A percentile compares a stretch with the other conserved stretches of the same genome.
Conservation (phyloP, 2,888 invertebrate species). For the Aphrophora alni region DNA sequence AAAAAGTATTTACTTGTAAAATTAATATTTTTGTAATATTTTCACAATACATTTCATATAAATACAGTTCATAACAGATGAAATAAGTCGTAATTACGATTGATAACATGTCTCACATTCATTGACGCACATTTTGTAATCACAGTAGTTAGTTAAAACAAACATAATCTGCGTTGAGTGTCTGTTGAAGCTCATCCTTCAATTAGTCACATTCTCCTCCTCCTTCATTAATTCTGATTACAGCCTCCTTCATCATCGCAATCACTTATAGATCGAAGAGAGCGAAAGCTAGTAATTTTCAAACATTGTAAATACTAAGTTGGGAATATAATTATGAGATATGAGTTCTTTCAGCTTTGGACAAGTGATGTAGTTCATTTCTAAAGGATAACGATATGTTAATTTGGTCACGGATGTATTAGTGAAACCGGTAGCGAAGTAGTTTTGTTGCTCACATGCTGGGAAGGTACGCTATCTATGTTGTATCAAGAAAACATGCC, state of each 20-base stretch:
- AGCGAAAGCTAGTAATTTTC: not conserved
- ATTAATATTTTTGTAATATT: too few relatives aligned
- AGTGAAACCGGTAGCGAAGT: too few relatives aligned
- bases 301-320: not conserved
- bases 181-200: not conserved
- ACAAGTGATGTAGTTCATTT: not conserved
- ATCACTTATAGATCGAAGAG: not conserved
- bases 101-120: not conserved
- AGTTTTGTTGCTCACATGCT: not conserved
- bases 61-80: too few relatives aligned
- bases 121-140: not conserved
- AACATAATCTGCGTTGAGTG: not conserved
- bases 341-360: not conserved
- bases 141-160: conserved; percentile 1
- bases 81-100: too few relatives aligned
- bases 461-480: not conserved
- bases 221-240: not conserved
- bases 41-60: too few relatives aligned
- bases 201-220: not conserved
- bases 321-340: not conserved
- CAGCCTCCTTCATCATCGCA: not conserved
- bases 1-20: too few relatives aligned
- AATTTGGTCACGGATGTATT: not conserved
- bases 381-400: not conserved
- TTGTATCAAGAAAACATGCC: not conserved